Evolutionary conservation across 2,797 vertebrate species (phyloP).

Genomic region (Florisuga fusca): DNA sequence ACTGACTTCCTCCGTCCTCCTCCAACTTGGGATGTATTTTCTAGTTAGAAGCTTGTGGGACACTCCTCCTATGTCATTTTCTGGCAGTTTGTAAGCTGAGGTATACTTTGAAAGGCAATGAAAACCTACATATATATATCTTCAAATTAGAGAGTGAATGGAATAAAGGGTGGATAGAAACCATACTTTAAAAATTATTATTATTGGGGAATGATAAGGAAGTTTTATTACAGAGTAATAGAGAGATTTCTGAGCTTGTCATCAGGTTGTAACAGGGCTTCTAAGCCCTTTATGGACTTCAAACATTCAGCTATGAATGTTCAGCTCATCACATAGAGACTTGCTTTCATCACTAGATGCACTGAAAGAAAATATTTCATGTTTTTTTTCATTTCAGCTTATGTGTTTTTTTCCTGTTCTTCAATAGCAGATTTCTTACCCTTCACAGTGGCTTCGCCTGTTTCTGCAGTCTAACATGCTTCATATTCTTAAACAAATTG

Average conservation of each 20-base stretch:
- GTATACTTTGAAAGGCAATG: not conserved
- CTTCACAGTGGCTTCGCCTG: slow-evolving; percentile 9
- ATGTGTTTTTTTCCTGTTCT: not conserved
- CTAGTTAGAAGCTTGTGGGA: not conserved
- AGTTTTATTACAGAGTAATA: not conserved
- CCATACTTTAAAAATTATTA: not conserved
- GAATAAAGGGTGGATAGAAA: not conserved
- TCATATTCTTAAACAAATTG: slow-evolving; percentile 19
- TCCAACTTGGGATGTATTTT: not conserved
- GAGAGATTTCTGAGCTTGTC: not conserved
- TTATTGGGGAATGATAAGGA: not conserved
- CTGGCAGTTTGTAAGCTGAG: not conserved
- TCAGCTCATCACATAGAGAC: not conserved
- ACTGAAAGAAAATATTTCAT: not conserved
- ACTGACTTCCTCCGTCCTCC: not conserved
- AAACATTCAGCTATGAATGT: not conserved
- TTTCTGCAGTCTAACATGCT: slow-evolving; percentile 39
- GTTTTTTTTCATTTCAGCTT: not conserved
- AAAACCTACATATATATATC: not conserved
- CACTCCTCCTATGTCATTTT: not conserved
- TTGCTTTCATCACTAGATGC: not conserved
- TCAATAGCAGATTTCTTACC: not conserved
- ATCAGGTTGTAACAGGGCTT: not conserved
- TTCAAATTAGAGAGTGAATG: not conserved
- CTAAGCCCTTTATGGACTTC: not conserved